Conservation (phyloP, 2,797 vertebrate genomes). For the Darevskia mixta region DNA sequence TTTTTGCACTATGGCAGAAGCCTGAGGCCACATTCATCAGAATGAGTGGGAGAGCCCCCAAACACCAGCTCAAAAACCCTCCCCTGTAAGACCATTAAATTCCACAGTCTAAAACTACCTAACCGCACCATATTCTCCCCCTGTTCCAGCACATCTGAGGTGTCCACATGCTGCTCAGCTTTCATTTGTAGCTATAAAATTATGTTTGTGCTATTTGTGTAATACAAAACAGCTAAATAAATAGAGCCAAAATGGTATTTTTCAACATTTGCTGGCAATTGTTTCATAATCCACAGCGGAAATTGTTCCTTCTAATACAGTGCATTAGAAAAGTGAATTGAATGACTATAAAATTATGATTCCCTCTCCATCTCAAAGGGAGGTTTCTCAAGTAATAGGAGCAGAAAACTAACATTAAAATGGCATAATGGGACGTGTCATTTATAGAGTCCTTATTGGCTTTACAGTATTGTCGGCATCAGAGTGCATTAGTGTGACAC, state of each 20-base stretch:
- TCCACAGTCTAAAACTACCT: too few species aligned
- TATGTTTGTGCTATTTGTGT: conserved; percentile 59
- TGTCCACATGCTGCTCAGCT: conserved; percentile 60
- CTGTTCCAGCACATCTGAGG: conserved; percentile 60
- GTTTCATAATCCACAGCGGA: conserved; percentile 56
- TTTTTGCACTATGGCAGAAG: too few species aligned
- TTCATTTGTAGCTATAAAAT: conserved; percentile 58
- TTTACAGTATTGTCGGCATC: conserved; percentile 48
- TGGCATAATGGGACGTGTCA: conserved; percentile 57
- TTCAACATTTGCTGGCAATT: conserved; percentile 21
- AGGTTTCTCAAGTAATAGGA: conserved; percentile 25
- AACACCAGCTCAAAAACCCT: too few species aligned
- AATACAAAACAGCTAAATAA: conserved; percentile 45
- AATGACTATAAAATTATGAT: conserved; percentile 39
- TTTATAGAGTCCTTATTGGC: conserved; percentile 52
- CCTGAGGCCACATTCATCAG: too few species aligned
- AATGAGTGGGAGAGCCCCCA: too few species aligned
- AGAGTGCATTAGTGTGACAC: conserved; percentile 44
- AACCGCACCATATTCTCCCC: too few species aligned
- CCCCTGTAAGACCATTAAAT: too few species aligned
- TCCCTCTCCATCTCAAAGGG: conserved; percentile 38
- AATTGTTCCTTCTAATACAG: conserved; percentile 44
- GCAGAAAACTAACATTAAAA: conserved; percentile 52
- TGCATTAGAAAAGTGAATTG: conserved; percentile 38
- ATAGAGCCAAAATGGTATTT: conserved; percentile 46